A percentile compares a stretch with the other conserved stretches of the same genome.
Evolutionary conservation across 2,113 vertebrate genomes (phyloP).

Genomic region (Scopus umbretta): DNA sequence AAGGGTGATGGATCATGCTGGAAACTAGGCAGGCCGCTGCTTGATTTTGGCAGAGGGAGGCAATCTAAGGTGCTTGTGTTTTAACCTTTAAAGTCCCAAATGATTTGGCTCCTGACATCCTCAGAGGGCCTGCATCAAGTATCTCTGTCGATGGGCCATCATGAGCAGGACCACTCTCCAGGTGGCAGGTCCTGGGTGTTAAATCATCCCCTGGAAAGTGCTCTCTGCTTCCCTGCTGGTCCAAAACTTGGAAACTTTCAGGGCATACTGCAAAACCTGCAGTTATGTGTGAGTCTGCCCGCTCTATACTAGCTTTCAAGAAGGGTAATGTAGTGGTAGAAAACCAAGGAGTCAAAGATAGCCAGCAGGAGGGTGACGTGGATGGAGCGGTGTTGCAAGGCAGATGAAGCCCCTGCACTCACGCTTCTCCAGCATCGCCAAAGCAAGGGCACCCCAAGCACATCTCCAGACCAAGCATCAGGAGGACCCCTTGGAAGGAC

Average conservation of each 20-base stretch:
- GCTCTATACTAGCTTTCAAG: not conserved
- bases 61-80: not conserved
- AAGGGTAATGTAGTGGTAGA: not conserved
- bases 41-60: not conserved
- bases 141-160: not conserved
- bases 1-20: not conserved
- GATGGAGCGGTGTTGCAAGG: fast-evolving
- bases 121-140: not conserved
- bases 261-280: not conserved
- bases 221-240: not conserved
- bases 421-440: not conserved
- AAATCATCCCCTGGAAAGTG: not conserved
- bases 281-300: not conserved
- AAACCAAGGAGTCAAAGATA: not conserved
- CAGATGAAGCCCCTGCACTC: not conserved
- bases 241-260: not conserved
- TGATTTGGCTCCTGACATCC: not conserved
- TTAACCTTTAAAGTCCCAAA: not conserved
- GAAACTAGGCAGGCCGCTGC: not conserved
- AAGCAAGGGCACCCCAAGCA: not conserved
- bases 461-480: not conserved
- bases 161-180: fast-evolving
- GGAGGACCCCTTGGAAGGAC: not conserved
- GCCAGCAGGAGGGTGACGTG: not conserved
- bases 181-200: not conserved